Evolutionary conservation across 2,797 vertebrate species (phyloP), one percentile per base, ranked within the genome.

Genomic region (Argya squamiceps): DNA sequence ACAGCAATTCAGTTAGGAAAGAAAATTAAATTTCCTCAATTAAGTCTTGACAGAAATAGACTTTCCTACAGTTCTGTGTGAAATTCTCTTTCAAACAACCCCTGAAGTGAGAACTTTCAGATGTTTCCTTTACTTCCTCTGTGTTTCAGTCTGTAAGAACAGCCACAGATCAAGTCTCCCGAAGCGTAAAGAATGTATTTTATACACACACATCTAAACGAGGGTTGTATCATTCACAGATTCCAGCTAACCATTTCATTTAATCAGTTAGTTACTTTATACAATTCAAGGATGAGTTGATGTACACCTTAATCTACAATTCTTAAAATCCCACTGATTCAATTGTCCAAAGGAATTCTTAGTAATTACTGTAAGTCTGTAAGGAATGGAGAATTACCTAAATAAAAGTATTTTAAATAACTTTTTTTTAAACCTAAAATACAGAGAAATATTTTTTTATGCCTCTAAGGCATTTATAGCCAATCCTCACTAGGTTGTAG

Each of bases 11-110:
- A 78, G 64, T 94, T 84, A 95, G 59, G 81, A 91, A 95, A 84
- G 92, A 93, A 96, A 96, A 95, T 82, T 52, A 53, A n/a, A 91
- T 93, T 88, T 88, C 68, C 92, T 82, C 84, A 84, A 93, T 93
- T 91, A 88, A 53, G 23, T 52, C 82, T 59, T 75, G 82, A 85
- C 85, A 94, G 81, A 94, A 93, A 92, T 71, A 91, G 64, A 63
- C 64, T 55, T 39, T 77, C 46, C 60, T 78, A 30, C 1, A 18
- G 47, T 37, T 86, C 88, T 79, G 71, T 55, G 84, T 85, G 76
- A 80, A 92, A 73, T 84, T 84, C 82, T 58, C 67, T 79, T 78
- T 41, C 29, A 53, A 92, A 76, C 67, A 78, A 32, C 58, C 37
- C 46, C 67, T 32, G 10, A n/a, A 88, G 84, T 32, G 65, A 83